Evolutionary conservation across 2,797 vertebrate species (phyloP).

Genomic region (Chelmon rostratus): DNA sequence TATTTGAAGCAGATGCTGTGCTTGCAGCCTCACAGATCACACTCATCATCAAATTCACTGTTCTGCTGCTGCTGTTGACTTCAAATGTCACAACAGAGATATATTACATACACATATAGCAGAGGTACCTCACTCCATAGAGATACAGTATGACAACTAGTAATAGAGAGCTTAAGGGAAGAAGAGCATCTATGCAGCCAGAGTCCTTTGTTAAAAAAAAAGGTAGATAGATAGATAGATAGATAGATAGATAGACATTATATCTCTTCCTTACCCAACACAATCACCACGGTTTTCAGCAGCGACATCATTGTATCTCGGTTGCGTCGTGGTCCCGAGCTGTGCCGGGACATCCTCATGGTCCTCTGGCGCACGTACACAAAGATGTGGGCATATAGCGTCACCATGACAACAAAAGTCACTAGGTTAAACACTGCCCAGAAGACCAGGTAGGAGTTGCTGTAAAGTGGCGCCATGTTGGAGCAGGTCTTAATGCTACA

Average conservation of each 20-base stretch:
- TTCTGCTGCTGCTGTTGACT: conserved; percentile 51
- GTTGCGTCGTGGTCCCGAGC: conserved; percentile 95
- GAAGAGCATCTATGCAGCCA: too few relatives aligned
- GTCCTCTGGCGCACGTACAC: conserved; percentile 98
- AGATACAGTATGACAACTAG: neutral
- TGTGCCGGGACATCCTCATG: conserved; percentile 99
- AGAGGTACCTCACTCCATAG: neutral
- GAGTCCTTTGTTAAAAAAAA: too few relatives aligned
- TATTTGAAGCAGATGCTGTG: conserved; percentile 55
- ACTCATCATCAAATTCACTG: conserved; percentile 57
- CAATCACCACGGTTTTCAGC: conserved; percentile 98
- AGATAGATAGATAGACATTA: conserved; percentile 16
- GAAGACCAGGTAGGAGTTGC: conserved; percentile 98
- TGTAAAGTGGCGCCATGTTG: conserved; percentile 99
- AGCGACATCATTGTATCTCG: conserved; percentile 99
- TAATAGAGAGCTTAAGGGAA: too few relatives aligned
- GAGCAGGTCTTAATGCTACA: conserved; percentile 93
- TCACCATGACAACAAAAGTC: conserved; percentile 98
- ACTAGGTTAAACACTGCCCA: conserved; percentile 99
- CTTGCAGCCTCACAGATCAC: conserved; percentile 57
- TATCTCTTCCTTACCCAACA: conserved; percentile 89
- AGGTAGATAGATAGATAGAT: neutral
- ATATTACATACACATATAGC: neutral
- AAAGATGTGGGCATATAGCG: conserved; percentile 98
- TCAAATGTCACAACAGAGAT: conserved; percentile 33